Percentiles rank a stretch among this genome's conserved stretches.
These are phyloP conservation scores for Pteronotus mesoamericanus DNA, from an alignment of 2,797 vertebrate genomes.

Conservation along the genomic window DNA sequence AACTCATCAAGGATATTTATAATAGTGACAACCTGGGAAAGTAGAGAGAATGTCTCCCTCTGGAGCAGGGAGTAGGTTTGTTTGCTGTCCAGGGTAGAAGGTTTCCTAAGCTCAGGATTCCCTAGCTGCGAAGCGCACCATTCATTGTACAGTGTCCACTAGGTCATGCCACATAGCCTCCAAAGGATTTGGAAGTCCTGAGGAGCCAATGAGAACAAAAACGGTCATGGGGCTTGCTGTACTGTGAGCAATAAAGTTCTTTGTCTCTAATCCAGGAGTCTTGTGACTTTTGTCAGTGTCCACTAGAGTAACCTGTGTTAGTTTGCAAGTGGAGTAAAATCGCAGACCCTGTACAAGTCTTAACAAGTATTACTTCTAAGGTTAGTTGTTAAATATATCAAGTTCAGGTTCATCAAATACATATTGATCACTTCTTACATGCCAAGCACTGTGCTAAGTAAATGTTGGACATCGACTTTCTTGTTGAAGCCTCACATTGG, in stretches of 20 bases:
- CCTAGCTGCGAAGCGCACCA: neutral
- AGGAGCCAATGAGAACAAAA: neutral
- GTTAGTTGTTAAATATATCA: neutral
- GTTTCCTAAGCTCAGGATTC: neutral
- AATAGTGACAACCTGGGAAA: neutral
- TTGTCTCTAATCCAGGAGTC: neutral
- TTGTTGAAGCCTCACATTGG: neutral
- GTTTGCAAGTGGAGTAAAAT: neutral
- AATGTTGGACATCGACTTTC: neutral
- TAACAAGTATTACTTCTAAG: neutral
- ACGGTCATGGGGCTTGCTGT: neutral
- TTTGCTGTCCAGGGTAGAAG: neutral
- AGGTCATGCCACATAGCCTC: neutral
- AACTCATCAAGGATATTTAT: neutral
- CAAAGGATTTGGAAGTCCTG: neutral
- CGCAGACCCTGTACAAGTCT: neutral
- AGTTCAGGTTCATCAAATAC: neutral
- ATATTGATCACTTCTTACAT: neutral
- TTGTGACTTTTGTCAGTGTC: neutral
- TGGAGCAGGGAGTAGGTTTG: neutral
- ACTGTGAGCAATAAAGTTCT: neutral
- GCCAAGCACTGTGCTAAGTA: neutral
- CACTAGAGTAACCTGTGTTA: neutral
- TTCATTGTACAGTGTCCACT: neutral
- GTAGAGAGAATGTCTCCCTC: neutral